Conservation (phyloP, 2,888 invertebrate species). For the Ecdyonurus torrentis region DNA sequence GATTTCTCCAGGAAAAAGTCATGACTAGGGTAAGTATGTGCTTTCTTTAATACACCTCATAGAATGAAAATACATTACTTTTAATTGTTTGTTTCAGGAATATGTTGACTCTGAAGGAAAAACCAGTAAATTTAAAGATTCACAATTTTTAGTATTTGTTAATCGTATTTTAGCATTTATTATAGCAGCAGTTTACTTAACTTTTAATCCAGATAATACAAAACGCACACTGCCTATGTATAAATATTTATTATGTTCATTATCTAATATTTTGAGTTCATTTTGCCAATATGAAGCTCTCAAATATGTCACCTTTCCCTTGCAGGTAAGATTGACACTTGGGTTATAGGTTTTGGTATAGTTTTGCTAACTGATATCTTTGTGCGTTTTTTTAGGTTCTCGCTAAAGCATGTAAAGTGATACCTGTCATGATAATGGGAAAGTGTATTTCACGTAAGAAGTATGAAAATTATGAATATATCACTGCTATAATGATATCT, state of each 20-base stretch:
- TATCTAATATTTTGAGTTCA: conserved; percentile 94
- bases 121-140: conserved; percentile 65
- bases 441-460: conserved; percentile 71
- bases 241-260: conserved; percentile 88
- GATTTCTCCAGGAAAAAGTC: conserved; percentile 91
- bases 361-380: conserved; percentile 7
- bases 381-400: conserved; percentile 39
- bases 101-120: conserved; percentile 48
- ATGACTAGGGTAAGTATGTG: conserved; percentile 72
- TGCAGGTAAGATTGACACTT: conserved; percentile 47
- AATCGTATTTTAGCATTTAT: conserved; percentile 79
- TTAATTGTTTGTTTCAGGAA: conserved; percentile 30
- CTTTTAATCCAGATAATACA: conserved; percentile 31
- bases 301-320: conserved; percentile 95
- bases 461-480: conserved; percentile 83
- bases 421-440: conserved; percentile 98
- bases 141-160: conserved; percentile 91
- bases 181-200: conserved; percentile 47
- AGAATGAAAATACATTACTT: no score
- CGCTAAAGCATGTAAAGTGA: conserved; percentile 96
- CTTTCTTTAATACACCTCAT: no score
- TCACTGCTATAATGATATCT: conserved; percentile 77
- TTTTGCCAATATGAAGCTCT: conserved; percentile 99
- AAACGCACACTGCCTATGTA: conserved; percentile 48
- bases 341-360: not conserved